Base-by-base conservation (phyloP, 2,113 vertebrate species). In the Pipa parva region DNA sequence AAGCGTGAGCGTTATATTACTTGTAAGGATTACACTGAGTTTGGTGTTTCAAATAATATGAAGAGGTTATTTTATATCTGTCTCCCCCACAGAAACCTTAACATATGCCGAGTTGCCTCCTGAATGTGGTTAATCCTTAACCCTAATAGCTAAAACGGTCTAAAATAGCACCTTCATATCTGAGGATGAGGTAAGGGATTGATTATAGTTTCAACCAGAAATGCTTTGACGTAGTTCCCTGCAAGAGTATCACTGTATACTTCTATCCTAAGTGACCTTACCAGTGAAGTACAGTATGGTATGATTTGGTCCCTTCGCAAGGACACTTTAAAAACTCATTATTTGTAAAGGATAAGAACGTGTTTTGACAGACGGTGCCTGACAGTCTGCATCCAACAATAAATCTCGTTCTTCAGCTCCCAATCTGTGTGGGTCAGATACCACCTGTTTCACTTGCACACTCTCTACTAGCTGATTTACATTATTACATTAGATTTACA, bases 361-460 rank as follows among this genome's bases (percentile, higher is more conserved):
- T 1, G 7, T 21, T 61, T 54, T 27, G 55, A 73, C 71, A 75
- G 63, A 68, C 72, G 83, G 74, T 69, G 71, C 75, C 1, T 0
- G 51, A 48, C 66, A 17, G 71, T 62, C 73, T 58, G 70, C n/a
- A 13, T 71, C 71, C 52, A 60, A 63, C 59, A 74, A 69, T 63
- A 66, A 73, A 57, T 73, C 74, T 80, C 36, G 25, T 39, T 52
- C 54, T 66, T 74, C 2, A 0, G 57, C 66, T 73, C 71, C 81
- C 71, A 76, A 77, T 69, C 48, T 71, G 65, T 27, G 66, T 33
- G 48, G 48, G 33, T 54, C 59, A 72, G 11, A 77, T 77, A 59
- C 71, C 79, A 83, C 72, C 78, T 78, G 82, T 75, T 78, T 63
- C 59, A 56, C 77, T 72, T 70, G 64, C 56, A 59, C 63, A 21